phyloP scores from a whole-genome alignment of 2,888 invertebrate species.

The Lapara coniferarum region DNA sequence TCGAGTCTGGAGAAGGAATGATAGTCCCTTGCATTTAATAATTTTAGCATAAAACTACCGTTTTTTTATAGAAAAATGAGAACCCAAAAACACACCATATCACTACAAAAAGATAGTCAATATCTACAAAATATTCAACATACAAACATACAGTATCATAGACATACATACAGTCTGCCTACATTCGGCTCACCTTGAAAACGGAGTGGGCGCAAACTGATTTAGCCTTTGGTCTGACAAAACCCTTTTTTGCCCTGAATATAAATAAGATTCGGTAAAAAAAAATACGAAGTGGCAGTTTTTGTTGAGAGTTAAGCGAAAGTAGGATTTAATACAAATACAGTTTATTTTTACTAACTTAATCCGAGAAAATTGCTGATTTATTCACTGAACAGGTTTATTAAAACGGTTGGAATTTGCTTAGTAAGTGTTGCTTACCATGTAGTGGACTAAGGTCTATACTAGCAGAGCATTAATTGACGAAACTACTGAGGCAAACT shows the following conservation, averaged over 20 bases:
- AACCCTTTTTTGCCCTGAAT: slow-evolving; percentile 82
- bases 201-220: slow-evolving; percentile 76
- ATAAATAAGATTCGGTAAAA: slow-evolving; percentile 76
- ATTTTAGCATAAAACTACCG: too few species aligned
- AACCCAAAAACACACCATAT: neutral
- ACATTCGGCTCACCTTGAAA: slow-evolving; percentile 73
- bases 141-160: slow-evolving; percentile 1
- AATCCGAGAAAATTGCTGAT: neutral
- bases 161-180: slow-evolving; percentile 51
- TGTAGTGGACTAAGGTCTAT: too few species aligned
- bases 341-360: slow-evolving; percentile 8
- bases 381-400: neutral
- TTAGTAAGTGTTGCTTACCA: too few species aligned
- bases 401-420: neutral
- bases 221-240: slow-evolving; percentile 79
- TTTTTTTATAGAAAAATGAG: too few species aligned
- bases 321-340: slow-evolving; percentile 59
- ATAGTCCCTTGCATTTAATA: too few species aligned
- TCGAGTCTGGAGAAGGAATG: too few species aligned
- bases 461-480: too few species aligned
- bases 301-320: slow-evolving; percentile 69
- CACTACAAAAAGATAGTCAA: neutral
- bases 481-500: too few species aligned
- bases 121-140: neutral
- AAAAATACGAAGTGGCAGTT: slow-evolving; percentile 61